phyloP scores from a whole-genome alignment of 2,113 vertebrate species.

The Microcebus murinus region DNA sequence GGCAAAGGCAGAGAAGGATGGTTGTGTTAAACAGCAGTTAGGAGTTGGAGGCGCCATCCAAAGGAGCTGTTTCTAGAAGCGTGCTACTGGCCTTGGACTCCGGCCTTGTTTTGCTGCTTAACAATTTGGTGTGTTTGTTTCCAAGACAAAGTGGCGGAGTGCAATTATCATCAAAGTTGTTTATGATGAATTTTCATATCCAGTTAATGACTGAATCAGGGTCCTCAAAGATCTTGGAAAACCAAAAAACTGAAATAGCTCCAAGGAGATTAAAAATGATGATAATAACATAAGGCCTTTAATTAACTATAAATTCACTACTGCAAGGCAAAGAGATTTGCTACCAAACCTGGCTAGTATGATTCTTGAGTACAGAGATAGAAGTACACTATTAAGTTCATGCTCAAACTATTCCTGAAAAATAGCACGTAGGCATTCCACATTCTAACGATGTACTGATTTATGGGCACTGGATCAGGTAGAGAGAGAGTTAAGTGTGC shows the following conservation, averaged over 20 bases:
- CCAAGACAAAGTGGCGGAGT: neutral
- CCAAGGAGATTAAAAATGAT: constrained; percentile 53
- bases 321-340: neutral
- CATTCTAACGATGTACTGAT: neutral
- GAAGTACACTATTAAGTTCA: neutral
- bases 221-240: constrained; percentile 53
- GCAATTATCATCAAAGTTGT: constrained; percentile 49
- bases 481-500: neutral
- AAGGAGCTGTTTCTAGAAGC: neutral
- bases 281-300: constrained; percentile 6
- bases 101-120: neutral
- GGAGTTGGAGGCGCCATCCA: neutral
- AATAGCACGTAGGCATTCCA: neutral
- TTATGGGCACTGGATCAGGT: neutral
- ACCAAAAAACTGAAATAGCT: constrained; percentile 11
- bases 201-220: constrained; percentile 24
- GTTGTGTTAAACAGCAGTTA: neutral
- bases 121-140: constrained; percentile 42
- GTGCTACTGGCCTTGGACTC: neutral
- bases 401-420: neutral
- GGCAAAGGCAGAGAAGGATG: neutral
- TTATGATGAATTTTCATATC: constrained; percentile 52
- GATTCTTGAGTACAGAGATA: neutral
- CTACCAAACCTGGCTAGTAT: neutral
- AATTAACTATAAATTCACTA: constrained; percentile 17